Evolutionary conservation across 1,140 invertebrate species (phyloP).

Genomic region (Rhopalosiphum maidis): DNA sequence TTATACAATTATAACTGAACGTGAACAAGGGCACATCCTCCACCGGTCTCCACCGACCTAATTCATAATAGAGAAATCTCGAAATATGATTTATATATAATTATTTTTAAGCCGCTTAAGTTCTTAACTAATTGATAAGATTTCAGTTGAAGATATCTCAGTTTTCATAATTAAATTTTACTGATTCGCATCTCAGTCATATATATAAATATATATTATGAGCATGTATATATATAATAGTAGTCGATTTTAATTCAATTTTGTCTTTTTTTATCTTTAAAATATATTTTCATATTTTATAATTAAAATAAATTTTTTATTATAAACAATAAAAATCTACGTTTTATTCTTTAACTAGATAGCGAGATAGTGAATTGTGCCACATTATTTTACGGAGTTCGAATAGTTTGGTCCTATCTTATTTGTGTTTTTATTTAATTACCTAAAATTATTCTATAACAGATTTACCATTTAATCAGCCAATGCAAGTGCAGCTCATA

Average conservation of each 20-base stretch:
- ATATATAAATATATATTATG: not conserved
- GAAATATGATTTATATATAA: not conserved
- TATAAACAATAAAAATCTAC: not conserved
- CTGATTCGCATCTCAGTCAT: not conserved
- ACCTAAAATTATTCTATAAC: not conserved
- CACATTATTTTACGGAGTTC: not conserved
- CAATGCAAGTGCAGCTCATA: not conserved
- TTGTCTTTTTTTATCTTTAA: not conserved
- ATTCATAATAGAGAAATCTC: not conserved
- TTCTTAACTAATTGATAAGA: slow-evolving; percentile 2
- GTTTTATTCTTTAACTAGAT: no score
- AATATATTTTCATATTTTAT: not conserved
- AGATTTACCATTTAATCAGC: not conserved
- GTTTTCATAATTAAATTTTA: not conserved
- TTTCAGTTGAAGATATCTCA: not conserved
- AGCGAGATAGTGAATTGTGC: no score
- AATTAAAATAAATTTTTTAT: not conserved
- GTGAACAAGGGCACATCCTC: not conserved
- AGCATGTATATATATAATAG: not conserved
- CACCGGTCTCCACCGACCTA: not conserved
- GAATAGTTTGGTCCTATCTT: not conserved
- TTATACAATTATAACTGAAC: not conserved
- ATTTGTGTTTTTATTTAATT: not conserved
- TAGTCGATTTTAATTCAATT: not conserved
- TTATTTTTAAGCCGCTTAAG: not conserved